Percentiles rank a stretch among this genome's conserved stretches.
phyloP scores from a whole-genome alignment of 2,113 vertebrate species.

The Stigmatopora argus region DNA sequence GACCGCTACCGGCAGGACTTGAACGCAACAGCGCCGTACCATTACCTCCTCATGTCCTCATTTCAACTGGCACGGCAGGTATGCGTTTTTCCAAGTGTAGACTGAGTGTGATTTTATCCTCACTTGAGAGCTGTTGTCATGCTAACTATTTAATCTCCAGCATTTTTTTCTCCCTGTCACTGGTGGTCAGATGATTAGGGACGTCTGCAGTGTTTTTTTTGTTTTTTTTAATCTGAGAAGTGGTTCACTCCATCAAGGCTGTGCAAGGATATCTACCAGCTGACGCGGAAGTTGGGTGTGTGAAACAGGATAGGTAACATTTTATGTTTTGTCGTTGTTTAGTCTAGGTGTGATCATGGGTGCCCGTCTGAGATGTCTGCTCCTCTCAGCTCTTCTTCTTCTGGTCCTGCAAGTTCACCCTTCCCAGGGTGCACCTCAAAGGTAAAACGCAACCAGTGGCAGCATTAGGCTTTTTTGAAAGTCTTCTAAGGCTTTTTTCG shows the following conservation, averaged over 20 bases:
- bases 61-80: background rate
- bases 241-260: too few relatives aligned
- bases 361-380: slow-evolving; percentile 27
- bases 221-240: background rate
- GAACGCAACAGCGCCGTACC: background rate
- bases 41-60: background rate
- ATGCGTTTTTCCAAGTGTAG: background rate
- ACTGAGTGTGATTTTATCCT: background rate
- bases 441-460: slow-evolving; percentile 29
- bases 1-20: background rate
- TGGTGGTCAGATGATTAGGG: background rate
- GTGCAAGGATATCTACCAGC: too few relatives aligned
- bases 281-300: too few relatives aligned
- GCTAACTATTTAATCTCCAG: too few relatives aligned
- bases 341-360: slow-evolving; percentile 41
- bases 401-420: slow-evolving; percentile 37
- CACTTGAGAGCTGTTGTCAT: too few relatives aligned
- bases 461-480: too few relatives aligned
- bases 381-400: slow-evolving; percentile 36
- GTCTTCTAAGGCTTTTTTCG: too few relatives aligned
- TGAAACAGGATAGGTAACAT: too few relatives aligned
- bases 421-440: slow-evolving; percentile 51
- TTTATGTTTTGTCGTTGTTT: background rate
- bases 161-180: background rate
- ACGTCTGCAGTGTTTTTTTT: background rate